These are phyloP conservation scores for Pocillopora damicornis DNA, from an alignment of 64 coral and sea anemone species.

Conservation along the genomic window DNA sequence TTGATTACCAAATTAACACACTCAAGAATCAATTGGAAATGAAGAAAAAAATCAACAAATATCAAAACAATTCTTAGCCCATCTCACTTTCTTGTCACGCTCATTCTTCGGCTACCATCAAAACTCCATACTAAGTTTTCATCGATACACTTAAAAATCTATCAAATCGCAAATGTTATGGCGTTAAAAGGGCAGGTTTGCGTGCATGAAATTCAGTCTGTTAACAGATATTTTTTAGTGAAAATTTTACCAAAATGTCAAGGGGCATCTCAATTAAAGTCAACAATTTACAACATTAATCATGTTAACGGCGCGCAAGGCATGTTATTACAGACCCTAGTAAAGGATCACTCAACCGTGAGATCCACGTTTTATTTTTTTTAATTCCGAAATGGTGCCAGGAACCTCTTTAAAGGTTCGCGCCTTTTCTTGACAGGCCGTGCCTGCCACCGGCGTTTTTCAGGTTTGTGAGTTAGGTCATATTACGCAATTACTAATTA, in stretches of 20 bases:
- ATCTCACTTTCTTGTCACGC: too few relatives aligned
- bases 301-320: background rate
- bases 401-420: constrained; percentile 9
- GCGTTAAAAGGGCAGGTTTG: too few relatives aligned
- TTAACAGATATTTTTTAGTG: background rate
- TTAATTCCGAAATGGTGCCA: constrained; percentile 1
- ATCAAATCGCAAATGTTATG: too few relatives aligned
- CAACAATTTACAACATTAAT: background rate
- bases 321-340: background rate
- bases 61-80: too few relatives aligned
- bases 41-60: too few relatives aligned
- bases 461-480: constrained; percentile 19
- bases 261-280: background rate
- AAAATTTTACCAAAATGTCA: background rate
- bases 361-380: background rate
- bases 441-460: constrained; percentile 22
- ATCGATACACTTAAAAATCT: too few relatives aligned
- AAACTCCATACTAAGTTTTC: too few relatives aligned
- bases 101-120: too few relatives aligned
- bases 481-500: constrained; percentile 16
- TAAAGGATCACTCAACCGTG: background rate
- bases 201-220: background rate
- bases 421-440: constrained; percentile 5
- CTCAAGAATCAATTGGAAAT: too few relatives aligned
- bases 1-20: too few relatives aligned